phyloP scores from a whole-genome alignment of 2,888 invertebrate genomes.

The Stenodema calcarata region DNA sequence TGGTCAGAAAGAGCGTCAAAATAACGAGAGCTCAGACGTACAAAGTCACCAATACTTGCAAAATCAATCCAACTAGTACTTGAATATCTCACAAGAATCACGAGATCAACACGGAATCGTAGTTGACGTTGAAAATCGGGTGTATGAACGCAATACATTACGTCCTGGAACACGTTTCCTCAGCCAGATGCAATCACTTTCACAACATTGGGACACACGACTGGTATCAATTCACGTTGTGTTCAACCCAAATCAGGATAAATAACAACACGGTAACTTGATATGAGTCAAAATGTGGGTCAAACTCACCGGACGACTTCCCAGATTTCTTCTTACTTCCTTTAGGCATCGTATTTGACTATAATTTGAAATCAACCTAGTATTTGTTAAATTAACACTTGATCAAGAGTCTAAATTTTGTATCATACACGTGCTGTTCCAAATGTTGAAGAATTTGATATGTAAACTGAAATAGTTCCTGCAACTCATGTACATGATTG shows the following conservation, averaged over 20 bases:
- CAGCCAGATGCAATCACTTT: background rate
- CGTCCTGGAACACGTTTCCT: background rate
- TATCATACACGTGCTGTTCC: constrained; percentile 74
- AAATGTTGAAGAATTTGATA: constrained; percentile 69
- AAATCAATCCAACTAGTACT: too few relatives aligned
- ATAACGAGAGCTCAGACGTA: too few relatives aligned
- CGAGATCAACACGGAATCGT: background rate
- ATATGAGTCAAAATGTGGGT: constrained; percentile 6
- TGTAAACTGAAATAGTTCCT: constrained; percentile 55
- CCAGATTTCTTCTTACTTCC: constrained; percentile 72
- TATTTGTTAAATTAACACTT: constrained; percentile 65
- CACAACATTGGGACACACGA: background rate
- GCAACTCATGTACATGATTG: constrained; percentile 57
- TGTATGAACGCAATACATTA: constrained; percentile 8
- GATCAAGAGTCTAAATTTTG: constrained; percentile 84
- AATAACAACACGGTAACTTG: background rate
- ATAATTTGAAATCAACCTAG: constrained; percentile 51
- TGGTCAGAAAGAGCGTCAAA: background rate
- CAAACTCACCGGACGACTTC: constrained; percentile 67
- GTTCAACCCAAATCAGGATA: background rate
- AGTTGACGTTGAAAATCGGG: background rate
- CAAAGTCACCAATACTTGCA: too few relatives aligned
- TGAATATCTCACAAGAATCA: too few relatives aligned
- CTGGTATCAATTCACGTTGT: background rate
- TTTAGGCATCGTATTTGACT: constrained; percentile 72